Conservation (phyloP, 2,113 vertebrate genomes). For the Ivindomyrus marchei region DNA sequence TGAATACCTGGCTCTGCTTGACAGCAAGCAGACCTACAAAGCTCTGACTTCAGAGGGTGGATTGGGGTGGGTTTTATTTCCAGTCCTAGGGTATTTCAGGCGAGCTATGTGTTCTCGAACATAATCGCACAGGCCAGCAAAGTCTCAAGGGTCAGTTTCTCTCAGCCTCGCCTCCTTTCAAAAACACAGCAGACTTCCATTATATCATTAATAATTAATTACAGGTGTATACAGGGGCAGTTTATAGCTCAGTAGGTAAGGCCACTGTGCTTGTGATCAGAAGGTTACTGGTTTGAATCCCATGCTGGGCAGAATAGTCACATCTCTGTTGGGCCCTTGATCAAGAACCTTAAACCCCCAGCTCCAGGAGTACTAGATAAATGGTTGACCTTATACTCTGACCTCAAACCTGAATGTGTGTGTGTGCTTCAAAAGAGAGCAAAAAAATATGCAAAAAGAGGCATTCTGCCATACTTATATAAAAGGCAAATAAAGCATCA, state of each 20-base stretch:
- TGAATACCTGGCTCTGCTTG: neutral
- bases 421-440: neutral
- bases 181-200: neutral
- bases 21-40: neutral
- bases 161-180: neutral
- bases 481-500: neutral
- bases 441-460: neutral
- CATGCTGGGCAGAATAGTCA: neutral
- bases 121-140: neutral
- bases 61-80: neutral
- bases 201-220: neutral
- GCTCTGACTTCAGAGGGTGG: neutral
- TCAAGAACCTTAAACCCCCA: neutral
- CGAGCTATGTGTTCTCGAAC: neutral
- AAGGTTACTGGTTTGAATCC: neutral
- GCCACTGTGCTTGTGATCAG: neutral
- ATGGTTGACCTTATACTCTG: neutral
- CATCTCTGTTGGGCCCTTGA: neutral
- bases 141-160: neutral
- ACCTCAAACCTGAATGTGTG: neutral
- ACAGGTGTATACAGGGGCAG: neutral
- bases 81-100: neutral
- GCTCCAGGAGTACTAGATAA: neutral
- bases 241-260: neutral
- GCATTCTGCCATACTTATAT: neutral